Percentiles rank a stretch among this genome's conserved stretches.
Conservation (phyloP, 2,888 invertebrate species). For the Spilarctia lutea region DNA sequence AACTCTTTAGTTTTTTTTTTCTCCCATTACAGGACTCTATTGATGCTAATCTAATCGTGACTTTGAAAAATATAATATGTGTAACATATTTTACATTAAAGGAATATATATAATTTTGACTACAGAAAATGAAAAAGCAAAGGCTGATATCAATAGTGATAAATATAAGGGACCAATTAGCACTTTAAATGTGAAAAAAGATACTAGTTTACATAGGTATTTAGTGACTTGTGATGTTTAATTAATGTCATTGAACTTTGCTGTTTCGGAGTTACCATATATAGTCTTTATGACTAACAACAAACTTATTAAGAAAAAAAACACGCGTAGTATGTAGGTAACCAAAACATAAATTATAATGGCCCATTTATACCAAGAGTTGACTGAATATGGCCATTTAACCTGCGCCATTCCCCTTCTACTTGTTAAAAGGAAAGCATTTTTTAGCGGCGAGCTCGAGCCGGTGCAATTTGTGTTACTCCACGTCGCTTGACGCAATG, state of each 20-base stretch:
- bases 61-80: too few relatives aligned
- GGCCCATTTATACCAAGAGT: slow-evolving; percentile 64
- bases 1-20: too few relatives aligned
- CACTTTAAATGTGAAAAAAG: neutral
- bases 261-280: neutral
- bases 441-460: slow-evolving; percentile 66
- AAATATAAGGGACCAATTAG: neutral
- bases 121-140: neutral
- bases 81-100: too few relatives aligned
- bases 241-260: neutral
- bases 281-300: neutral
- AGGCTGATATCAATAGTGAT: neutral
- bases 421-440: slow-evolving; percentile 72
- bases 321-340: neutral
- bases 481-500: slow-evolving; percentile 52
- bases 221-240: neutral
- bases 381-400: slow-evolving; percentile 75
- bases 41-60: too few relatives aligned
- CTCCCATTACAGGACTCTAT: too few relatives aligned
- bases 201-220: neutral
- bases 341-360: slow-evolving; percentile 40
- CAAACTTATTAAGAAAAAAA: neutral
- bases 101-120: too few relatives aligned
- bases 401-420: slow-evolving; percentile 64
- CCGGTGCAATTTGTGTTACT: slow-evolving; percentile 74